A percentile compares a stretch with the other conserved stretches of the same genome.
Conservation (phyloP, 2,888 invertebrate species). For the Oxycera nigricornis region DNA sequence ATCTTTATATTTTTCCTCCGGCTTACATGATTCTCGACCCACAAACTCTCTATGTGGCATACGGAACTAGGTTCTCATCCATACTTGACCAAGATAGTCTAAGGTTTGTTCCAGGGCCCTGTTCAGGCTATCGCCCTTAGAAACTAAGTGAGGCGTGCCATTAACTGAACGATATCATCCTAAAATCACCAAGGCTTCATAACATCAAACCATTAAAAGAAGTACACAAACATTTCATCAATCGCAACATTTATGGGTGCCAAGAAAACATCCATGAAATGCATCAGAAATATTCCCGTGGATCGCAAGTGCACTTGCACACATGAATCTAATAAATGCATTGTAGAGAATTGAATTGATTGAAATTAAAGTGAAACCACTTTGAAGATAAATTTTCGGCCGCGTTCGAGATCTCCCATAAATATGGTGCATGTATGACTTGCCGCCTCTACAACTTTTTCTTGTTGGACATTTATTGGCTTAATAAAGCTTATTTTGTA, state of each 20-base stretch:
- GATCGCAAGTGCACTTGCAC: constrained; percentile 13
- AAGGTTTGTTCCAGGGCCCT: no score
- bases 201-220: neutral
- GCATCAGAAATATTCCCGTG: neutral
- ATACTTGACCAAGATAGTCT: no score
- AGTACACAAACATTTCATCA: neutral
- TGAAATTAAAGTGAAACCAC: neutral
- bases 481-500: constrained; percentile 1
- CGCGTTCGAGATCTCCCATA: neutral
- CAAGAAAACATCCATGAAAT: neutral
- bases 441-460: neutral
- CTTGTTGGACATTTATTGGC: constrained; percentile 24
- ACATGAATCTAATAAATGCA: constrained; percentile 18
- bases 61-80: no score
- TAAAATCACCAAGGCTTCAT: neutral
- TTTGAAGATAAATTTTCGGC: constrained; percentile 2
- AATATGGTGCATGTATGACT: neutral
- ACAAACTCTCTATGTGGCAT: no score
- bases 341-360: constrained; percentile 5
- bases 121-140: no score
- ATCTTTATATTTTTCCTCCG: no score
- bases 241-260: neutral
- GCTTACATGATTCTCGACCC: no score
- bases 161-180: neutral
- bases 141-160: neutral